These are phyloP conservation scores for Sebastolobus altivelis DNA, from an alignment of 2,797 vertebrate genomes.

Conservation along the genomic window DNA sequence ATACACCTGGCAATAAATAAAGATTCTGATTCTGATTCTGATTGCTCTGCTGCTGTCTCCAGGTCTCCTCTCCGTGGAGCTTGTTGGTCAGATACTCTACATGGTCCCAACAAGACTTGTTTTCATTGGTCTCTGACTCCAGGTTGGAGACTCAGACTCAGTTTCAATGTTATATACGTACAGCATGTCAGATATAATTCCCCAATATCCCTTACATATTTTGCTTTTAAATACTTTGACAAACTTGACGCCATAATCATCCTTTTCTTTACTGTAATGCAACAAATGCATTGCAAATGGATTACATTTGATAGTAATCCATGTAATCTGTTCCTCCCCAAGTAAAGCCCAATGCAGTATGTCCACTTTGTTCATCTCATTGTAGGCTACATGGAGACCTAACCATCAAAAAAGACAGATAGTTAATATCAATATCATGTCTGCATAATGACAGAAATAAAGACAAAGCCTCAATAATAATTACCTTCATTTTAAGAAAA, in stretches of 20 bases:
- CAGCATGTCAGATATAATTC: background rate
- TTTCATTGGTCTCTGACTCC: background rate
- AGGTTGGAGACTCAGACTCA: background rate
- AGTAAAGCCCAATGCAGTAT: background rate
- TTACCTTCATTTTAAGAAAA: constrained; percentile 38
- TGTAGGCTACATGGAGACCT: background rate
- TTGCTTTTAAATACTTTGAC: background rate
- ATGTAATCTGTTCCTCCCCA: background rate
- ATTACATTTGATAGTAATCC: background rate
- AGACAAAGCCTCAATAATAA: constrained; percentile 20
- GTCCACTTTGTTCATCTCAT: background rate
- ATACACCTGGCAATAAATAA: too few relatives aligned
- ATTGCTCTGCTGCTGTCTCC: background rate
- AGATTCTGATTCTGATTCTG: too few relatives aligned
- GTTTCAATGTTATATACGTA: background rate
- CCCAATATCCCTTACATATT: background rate
- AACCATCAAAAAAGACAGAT: background rate
- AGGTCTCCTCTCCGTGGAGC: background rate
- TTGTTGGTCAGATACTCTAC: background rate
- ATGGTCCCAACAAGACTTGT: background rate
- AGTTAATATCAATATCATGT: background rate
- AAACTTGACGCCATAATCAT: background rate
- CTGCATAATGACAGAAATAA: background rate
- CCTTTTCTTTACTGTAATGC: background rate
- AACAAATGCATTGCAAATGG: background rate